A percentile compares a stretch with the other conserved stretches of the same genome.
phyloP scores from a whole-genome alignment of 2,888 invertebrate genomes.

The Aromia moschata region DNA sequence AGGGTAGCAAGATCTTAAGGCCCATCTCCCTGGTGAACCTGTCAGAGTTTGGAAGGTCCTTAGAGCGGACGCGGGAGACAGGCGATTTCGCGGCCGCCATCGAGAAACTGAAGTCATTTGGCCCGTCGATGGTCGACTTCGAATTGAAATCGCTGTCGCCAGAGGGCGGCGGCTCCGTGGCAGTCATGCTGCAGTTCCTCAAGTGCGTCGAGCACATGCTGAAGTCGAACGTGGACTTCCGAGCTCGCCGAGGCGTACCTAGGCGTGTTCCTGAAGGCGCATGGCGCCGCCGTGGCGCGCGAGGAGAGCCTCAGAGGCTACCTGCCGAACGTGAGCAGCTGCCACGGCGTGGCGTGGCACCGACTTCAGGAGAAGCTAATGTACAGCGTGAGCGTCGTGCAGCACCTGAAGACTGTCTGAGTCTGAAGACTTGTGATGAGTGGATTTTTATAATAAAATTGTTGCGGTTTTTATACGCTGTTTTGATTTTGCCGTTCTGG shows the following conservation, averaged over 20 bases:
- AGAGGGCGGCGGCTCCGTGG: constrained; percentile 77
- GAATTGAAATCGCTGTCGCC: constrained; percentile 85
- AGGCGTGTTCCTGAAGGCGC: constrained; percentile 85
- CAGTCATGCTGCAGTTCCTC: constrained; percentile 81
- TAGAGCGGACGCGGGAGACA: constrained; percentile 65
- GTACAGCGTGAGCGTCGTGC: constrained; percentile 80
- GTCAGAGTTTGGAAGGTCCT: constrained; percentile 74
- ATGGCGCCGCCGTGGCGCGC: constrained; percentile 71
- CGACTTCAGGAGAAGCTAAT: constrained; percentile 74
- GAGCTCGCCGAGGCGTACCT: constrained; percentile 92
- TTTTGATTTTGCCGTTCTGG: no score
- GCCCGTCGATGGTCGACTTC: constrained; percentile 86
- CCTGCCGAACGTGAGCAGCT: constrained; percentile 68
- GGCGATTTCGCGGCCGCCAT: constrained; percentile 69
- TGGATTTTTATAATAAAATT: no score
- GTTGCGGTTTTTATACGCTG: no score
- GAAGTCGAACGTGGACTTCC: constrained; percentile 80
- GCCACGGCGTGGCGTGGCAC: constrained; percentile 72
- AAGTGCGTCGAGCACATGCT: constrained; percentile 77
- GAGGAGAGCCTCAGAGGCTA: constrained; percentile 66
- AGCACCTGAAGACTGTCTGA: constrained; percentile 72
- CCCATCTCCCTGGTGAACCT: constrained; percentile 72
- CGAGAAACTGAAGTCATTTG: constrained; percentile 72
- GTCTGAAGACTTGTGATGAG: no score
- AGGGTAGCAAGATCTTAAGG: constrained; percentile 66